These are phyloP conservation scores for Drosophila neocordata DNA, from an alignment of 1,140 invertebrate genomes.

Conservation along the genomic window DNA sequence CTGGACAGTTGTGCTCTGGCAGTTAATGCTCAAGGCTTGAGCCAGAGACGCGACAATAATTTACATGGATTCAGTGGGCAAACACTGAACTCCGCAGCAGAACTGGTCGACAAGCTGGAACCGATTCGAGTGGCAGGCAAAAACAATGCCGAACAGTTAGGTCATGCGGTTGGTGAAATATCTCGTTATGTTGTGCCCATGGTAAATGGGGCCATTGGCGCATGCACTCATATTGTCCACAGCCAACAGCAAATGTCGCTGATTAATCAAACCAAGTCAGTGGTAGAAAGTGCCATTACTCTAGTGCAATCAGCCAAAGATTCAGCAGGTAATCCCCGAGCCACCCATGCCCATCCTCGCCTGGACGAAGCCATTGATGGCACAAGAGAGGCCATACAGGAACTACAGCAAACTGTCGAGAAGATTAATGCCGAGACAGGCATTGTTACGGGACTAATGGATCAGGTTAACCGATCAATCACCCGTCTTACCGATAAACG, in stretches of 20 bases:
- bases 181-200: constrained; percentile 91
- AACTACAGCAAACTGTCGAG: constrained; percentile 92
- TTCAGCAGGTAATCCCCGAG: constrained; percentile 95
- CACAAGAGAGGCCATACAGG: constrained; percentile 91
- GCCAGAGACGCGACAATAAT: constrained; percentile 89
- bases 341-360: constrained; percentile 89
- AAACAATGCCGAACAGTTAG: constrained; percentile 96
- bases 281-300: constrained; percentile 94
- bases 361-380: constrained; percentile 92
- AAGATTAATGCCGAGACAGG: constrained; percentile 93
- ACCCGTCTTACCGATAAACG: constrained; percentile 89
- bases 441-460: constrained; percentile 93
- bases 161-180: constrained; percentile 93
- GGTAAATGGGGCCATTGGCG: constrained; percentile 91
- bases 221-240: constrained; percentile 95
- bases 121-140: constrained; percentile 92
- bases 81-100: constrained; percentile 88
- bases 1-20: constrained; percentile 94
- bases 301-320: constrained; percentile 94
- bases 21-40: constrained; percentile 92
- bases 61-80: constrained; percentile 92
- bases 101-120: constrained; percentile 92
- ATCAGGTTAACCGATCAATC: constrained; percentile 94
- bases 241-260: constrained; percentile 94
- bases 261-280: constrained; percentile 96